Evolutionary conservation across 1,140 invertebrate species (phyloP).

Genomic region (Phortica variegata): DNA sequence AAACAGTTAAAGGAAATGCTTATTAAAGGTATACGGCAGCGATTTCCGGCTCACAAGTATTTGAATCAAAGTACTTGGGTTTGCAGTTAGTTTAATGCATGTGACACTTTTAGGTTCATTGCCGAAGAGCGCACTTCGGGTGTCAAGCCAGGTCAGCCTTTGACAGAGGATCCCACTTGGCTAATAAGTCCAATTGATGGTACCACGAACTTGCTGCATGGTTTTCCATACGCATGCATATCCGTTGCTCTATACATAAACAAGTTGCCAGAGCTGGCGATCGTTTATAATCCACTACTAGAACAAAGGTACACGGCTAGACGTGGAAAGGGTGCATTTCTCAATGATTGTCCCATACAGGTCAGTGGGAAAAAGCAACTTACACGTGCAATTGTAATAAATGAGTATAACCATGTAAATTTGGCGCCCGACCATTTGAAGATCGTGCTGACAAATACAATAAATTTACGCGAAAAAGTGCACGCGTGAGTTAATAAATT

Average conservation of each 20-base stretch:
- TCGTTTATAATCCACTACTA: constrained; percentile 85
- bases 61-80: too few species aligned
- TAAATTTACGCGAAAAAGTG: background rate
- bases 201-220: constrained; percentile 86
- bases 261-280: constrained; percentile 67
- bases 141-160: constrained; percentile 65
- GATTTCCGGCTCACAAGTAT: constrained; percentile 88
- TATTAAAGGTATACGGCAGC: constrained; percentile 68
- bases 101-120: too few species aligned
- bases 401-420: background rate
- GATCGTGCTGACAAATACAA: background rate
- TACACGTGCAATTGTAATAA: background rate
- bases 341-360: background rate
- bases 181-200: constrained; percentile 90
- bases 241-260: constrained; percentile 74
- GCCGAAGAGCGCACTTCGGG: constrained; percentile 84
- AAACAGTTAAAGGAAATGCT: constrained; percentile 84
- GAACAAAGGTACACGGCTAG: constrained; percentile 60
- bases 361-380: constrained; percentile 7
- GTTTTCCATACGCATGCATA: constrained; percentile 75
- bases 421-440: background rate
- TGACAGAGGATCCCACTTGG: constrained; percentile 93
- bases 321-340: constrained; percentile 8
- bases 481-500: constrained; percentile 8
- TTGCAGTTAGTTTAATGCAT: too few species aligned